Conservation (phyloP, 2,113 vertebrate genomes). For the Coregonus clupeaformis region DNA sequence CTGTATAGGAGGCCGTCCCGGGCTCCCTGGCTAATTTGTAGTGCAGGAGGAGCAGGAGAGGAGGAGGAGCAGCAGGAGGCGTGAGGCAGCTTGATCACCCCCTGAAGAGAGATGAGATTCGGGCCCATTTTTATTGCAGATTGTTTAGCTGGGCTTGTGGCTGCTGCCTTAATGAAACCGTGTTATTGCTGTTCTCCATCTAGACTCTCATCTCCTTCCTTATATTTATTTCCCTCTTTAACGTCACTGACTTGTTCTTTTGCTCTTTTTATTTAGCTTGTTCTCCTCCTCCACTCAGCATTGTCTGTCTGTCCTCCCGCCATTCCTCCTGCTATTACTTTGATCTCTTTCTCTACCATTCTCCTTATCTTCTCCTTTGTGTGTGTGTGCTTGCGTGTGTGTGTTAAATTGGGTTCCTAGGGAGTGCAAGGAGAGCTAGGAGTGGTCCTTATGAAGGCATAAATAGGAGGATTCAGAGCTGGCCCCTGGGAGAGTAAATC, state of each 20-base stretch:
- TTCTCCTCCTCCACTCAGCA: neutral
- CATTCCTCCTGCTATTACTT: neutral
- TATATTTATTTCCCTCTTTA: neutral
- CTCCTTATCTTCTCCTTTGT: neutral
- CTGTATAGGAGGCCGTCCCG: neutral
- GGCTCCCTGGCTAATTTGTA: conserved; percentile 4
- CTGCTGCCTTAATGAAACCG: conserved; percentile 31
- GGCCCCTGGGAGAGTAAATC: neutral
- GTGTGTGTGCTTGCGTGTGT: neutral
- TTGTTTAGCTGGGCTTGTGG: conserved; percentile 27
- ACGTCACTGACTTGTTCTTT: neutral
- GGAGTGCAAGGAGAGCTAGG: neutral
- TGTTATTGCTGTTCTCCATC: conserved; percentile 12
- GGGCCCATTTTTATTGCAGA: conserved; percentile 27
- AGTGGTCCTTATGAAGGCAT: conserved; percentile 6
- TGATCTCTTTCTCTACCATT: neutral
- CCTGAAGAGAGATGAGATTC: conserved; percentile 31
- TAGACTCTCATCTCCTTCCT: too few species aligned
- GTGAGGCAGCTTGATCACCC: conserved; percentile 17
- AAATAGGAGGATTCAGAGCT: conserved; percentile 4
- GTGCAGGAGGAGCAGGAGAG: conserved; percentile 4
- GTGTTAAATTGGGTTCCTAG: conserved; percentile 7
- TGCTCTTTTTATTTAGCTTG: neutral
- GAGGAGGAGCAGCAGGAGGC: too few species aligned
- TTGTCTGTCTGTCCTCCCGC: neutral